Conservation (phyloP, 2,888 invertebrate genomes). For the Ophonus ardosiacus region DNA sequence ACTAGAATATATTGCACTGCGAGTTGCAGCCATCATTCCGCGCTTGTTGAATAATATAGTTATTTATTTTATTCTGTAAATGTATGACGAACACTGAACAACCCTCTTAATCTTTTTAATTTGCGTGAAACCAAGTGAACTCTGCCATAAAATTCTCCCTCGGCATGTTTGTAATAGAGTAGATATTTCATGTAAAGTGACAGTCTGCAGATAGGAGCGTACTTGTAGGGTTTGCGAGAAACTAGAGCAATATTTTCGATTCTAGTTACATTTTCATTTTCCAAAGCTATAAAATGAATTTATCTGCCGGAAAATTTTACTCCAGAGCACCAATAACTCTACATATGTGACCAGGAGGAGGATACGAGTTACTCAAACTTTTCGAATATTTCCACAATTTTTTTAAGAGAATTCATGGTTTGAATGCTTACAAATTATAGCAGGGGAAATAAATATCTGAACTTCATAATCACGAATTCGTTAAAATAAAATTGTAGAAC, state of each 20-base stretch:
- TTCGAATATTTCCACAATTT: conserved; percentile 30
- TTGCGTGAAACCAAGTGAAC: not conserved
- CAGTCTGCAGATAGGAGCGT: not conserved
- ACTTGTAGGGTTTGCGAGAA: not conserved
- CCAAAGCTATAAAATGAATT: conserved; percentile 62
- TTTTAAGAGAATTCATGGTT: not conserved
- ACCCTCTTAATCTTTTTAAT: not conserved
- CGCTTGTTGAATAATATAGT: too few species aligned
- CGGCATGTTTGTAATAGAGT: not conserved
- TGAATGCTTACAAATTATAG: not conserved
- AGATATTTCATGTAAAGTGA: not conserved
- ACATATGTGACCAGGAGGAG: conserved; percentile 55
- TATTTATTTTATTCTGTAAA: too few species aligned
- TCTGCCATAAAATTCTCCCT: not conserved
- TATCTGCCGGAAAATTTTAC: conserved; percentile 61
- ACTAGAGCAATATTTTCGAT: conserved; percentile 52
- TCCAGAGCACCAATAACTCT: conserved; percentile 59
- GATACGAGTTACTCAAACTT: conserved; percentile 43
- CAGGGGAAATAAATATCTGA: too few species aligned
- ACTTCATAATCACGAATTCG: too few species aligned
- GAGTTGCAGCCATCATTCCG: too few species aligned
- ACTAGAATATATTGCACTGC: too few species aligned
- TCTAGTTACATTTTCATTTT: conserved; percentile 63
- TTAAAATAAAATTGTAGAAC: too few species aligned
- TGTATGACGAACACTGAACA: too few species aligned